Evolutionary conservation across 1,140 invertebrate species (phyloP).

Genomic region (Drosophila equinoxialis): DNA sequence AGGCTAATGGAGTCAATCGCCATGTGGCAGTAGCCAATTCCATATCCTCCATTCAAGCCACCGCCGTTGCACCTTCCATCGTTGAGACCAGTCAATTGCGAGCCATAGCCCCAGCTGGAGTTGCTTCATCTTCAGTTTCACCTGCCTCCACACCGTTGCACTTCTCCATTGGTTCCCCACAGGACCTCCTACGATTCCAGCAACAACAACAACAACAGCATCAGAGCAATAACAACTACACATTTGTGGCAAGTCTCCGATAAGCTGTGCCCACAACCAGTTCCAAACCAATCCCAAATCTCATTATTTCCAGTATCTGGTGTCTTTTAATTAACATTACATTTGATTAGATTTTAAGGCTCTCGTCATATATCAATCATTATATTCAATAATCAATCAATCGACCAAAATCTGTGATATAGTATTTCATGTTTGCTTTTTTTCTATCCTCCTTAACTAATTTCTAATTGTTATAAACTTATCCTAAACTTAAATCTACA

Average conservation of each 20-base stretch:
- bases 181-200: conserved; percentile 56
- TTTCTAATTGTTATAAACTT: conserved; percentile 60
- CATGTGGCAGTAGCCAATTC: conserved; percentile 53
- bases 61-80: conserved; percentile 34
- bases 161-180: conserved; percentile 52
- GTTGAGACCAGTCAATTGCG: conserved; percentile 60
- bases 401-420: conserved; percentile 72
- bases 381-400: conserved; percentile 43
- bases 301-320: conserved; percentile 54
- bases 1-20: conserved; percentile 71
- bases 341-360: conserved; percentile 43
- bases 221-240: conserved; percentile 38
- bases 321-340: conserved; percentile 42
- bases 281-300: conserved; percentile 55
- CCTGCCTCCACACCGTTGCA: conserved; percentile 46
- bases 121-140: conserved; percentile 17
- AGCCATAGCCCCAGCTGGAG: conserved; percentile 67
- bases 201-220: conserved; percentile 53
- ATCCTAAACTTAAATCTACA: conserved; percentile 22
- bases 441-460: conserved; percentile 78
- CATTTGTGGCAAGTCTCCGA: conserved; percentile 40
- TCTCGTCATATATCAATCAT: conserved; percentile 34
- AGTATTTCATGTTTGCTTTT: conserved; percentile 10
- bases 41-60: conserved; percentile 19
- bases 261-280: conserved; percentile 10